Conservation (phyloP, 64 coral and sea anemone genomes). For the Exaiptasia diaphana region DNA sequence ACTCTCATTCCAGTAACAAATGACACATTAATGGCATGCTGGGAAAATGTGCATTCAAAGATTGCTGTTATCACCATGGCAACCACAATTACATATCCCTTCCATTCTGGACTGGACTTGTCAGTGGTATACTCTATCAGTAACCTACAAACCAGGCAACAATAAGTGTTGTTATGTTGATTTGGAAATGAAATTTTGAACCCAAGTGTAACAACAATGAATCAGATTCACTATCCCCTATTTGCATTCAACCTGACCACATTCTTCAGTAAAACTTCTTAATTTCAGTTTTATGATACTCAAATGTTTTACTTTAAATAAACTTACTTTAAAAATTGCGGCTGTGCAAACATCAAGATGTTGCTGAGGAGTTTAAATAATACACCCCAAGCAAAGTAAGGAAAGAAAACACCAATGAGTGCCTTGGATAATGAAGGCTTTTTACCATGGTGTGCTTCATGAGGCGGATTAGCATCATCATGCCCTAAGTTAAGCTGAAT, state of each 20-base stretch:
- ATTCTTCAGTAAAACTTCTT: no score
- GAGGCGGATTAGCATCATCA: background rate
- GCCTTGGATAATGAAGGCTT: constrained; percentile 56
- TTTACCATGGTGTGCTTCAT: background rate
- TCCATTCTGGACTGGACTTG: constrained; percentile 19
- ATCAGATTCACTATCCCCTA: no score
- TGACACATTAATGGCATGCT: constrained; percentile 35
- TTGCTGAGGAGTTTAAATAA: constrained; percentile 43
- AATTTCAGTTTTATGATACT: no score
- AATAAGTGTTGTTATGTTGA: background rate
- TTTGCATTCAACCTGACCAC: background rate
- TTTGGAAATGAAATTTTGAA: background rate
- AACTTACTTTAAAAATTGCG: constrained; percentile 49
- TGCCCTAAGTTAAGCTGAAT: background rate
- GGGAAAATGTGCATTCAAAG: background rate
- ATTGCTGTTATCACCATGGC: constrained; percentile 15
- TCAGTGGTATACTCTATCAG: constrained; percentile 3
- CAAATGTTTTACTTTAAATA: no score
- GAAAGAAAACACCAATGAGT: constrained; percentile 37
- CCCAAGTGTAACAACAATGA: background rate
- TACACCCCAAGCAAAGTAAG: constrained; percentile 29
- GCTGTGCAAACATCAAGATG: constrained; percentile 47
- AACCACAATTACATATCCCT: constrained; percentile 51
- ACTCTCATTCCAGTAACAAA: constrained; percentile 53
- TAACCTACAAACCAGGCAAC: background rate